Conservation (phyloP, 2,797 vertebrate species). For the Alcedo quadribrachys region DNA sequence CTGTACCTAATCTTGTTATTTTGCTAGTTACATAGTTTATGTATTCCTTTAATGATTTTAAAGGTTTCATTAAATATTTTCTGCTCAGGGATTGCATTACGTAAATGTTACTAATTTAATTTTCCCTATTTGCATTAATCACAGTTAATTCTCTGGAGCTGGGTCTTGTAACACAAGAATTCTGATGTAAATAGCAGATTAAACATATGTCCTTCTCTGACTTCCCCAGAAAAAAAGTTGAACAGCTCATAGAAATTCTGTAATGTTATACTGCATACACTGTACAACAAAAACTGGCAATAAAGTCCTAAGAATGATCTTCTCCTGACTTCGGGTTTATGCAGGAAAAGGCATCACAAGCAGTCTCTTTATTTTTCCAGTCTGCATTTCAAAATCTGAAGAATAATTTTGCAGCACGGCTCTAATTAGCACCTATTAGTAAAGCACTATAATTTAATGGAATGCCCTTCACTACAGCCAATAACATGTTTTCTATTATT, state of each 20-base stretch:
- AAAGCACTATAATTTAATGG: slow-evolving; percentile 56
- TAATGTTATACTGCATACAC: not conserved
- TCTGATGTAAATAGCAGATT: not conserved
- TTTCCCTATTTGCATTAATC: not conserved
- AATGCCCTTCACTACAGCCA: slow-evolving; percentile 43
- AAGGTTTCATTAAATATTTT: not conserved
- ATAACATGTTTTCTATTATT: slow-evolving; percentile 52
- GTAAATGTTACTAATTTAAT: not conserved
- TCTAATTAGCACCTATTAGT: slow-evolving; percentile 71
- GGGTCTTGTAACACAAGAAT: not conserved
- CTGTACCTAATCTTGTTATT: not conserved
- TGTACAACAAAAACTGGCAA: not conserved
- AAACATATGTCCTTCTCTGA: not conserved
- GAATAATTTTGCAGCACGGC: not conserved
- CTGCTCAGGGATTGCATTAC: not conserved
- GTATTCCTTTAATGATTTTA: not conserved
- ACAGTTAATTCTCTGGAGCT: not conserved
- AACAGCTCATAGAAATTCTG: not conserved
- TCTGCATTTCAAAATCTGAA: slow-evolving; percentile 25
- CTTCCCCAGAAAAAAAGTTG: not conserved
- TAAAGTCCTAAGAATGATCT: not conserved
- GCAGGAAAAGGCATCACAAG: slow-evolving; percentile 25
- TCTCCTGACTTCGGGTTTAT: not conserved
- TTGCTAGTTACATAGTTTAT: not conserved
- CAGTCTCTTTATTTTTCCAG: slow-evolving; percentile 15